Evolutionary conservation across 2,113 vertebrate genomes (phyloP), one percentile per base, ranked within the genome.

Genomic region (Poeciliopsis prolifica): DNA sequence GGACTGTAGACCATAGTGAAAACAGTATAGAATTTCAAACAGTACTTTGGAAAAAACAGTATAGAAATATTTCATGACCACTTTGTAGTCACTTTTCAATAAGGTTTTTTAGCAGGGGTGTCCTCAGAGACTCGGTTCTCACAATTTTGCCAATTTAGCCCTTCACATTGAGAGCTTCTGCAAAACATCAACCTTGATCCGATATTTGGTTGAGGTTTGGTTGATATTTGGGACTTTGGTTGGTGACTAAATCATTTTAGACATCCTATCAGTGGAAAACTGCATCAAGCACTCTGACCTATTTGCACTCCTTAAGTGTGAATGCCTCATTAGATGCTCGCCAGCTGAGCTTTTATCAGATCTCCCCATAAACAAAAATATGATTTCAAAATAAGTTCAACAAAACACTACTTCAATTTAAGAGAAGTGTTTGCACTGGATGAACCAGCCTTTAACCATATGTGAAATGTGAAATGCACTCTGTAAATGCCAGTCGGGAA

Each of bases 321-420:
- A 17, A 48, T 19, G 44, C 44, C 15, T 48, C 44, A 48, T 48
- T 48, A 48, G 15, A 48, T 15, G 44, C 44, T 48, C 44, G 0
- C 14, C 44, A 48, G 30, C 33, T 68, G 60, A 54, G 58, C 30
- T 29, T 62, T 62, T 61, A 28, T 67, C 42, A 77, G 69, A 74
- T 72, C 3, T 69, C 58, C 75, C 75, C 60, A 51, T 42, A 71
- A 65, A 81, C 24, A 11, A 66, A 70, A 75, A 74, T 70, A 61
- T 51, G 44, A 33, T 26, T 65, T 73, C 64, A 71, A 44, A 72
- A 42, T n/a, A 70, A 48, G 17, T 72, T 65, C n/a, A 60, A 35
- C n/a, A 42, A 68, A 83, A 62, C 29, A 60, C 58, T 61, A 30
- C 19, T 31, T 65, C 40, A 75, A 74, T 71, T 19, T 72, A 75